A percentile compares a stretch with the other conserved stretches of the same genome.
Conservation (phyloP, 2,113 vertebrate species). For the Sterna hirundo region DNA sequence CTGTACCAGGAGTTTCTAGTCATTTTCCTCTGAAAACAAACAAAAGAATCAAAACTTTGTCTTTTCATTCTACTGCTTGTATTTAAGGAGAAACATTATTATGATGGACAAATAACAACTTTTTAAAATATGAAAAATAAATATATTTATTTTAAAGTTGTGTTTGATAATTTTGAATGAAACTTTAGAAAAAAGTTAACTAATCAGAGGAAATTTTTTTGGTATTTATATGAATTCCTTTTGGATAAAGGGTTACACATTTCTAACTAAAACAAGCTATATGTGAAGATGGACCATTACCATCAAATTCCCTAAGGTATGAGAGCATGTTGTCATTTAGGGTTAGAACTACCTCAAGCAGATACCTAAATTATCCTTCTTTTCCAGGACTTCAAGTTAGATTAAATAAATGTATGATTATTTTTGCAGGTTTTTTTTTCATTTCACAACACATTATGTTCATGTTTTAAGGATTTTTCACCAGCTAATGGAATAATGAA, state of each 20-base stretch:
- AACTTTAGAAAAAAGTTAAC: neutral
- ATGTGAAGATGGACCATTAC: neutral
- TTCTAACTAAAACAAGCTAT: neutral
- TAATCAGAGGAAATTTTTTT: neutral
- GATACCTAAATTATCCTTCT: neutral
- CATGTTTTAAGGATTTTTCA: neutral
- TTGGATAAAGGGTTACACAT: neutral
- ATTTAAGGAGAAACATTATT: neutral
- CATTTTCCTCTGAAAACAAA: neutral
- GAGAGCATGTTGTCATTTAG: neutral
- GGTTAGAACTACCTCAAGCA: neutral
- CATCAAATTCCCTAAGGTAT: neutral
- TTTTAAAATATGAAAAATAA: neutral
- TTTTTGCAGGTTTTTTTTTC: neutral
- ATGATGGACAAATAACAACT: neutral
- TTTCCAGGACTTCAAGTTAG: neutral
- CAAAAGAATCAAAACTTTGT: fast-evolving
- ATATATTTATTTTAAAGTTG: neutral
- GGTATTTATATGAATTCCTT: neutral
- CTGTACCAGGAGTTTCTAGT: neutral
- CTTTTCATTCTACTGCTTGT: neutral
- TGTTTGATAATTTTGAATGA: neutral
- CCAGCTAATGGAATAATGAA: neutral
- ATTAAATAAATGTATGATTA: neutral
- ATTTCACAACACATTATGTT: neutral